Percentiles rank a stretch among this genome's conserved stretches.
These are phyloP conservation scores for Ptiloglossa arizonensis DNA, from an alignment of 1,140 invertebrate genomes.

Conservation along the genomic window DNA sequence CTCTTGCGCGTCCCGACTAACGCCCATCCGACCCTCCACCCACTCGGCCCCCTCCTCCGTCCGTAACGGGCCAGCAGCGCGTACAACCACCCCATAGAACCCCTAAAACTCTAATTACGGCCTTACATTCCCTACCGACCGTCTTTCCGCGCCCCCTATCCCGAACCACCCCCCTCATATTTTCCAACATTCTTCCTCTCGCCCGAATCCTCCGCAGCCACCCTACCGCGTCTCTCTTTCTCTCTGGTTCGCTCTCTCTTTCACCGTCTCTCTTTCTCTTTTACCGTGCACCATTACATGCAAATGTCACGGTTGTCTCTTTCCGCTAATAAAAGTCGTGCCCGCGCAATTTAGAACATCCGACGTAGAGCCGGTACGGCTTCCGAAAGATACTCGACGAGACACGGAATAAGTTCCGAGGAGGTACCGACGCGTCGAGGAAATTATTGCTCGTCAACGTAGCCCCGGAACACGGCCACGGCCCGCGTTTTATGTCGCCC, in stretches of 20 bases:
- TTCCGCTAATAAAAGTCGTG: conserved; percentile 77
- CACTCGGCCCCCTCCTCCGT: too few species aligned
- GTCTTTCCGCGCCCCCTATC: conserved; percentile 16
- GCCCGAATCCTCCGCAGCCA: conserved; percentile 56
- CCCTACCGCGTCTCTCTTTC: too few species aligned
- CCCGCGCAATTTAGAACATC: conserved; percentile 71
- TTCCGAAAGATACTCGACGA: conserved; percentile 61
- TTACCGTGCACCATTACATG: conserved; percentile 78
- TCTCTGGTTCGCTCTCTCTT: too few species aligned
- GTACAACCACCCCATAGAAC: conserved; percentile 70
- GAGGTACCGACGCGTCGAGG: conserved; percentile 19
- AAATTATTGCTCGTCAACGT: conserved; percentile 64
- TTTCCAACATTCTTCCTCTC: conserved; percentile 64
- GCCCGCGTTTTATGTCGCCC: conserved; percentile 24
- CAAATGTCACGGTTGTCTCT: conserved; percentile 79
- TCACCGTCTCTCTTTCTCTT: too few species aligned
- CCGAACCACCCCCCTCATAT: conserved; percentile 57
- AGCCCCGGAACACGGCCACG: neutral
- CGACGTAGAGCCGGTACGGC: conserved; percentile 56
- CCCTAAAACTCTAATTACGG: conserved; percentile 80
- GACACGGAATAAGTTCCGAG: conserved; percentile 34
- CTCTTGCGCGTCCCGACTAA: conserved; percentile 32
- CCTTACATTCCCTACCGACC: conserved; percentile 61
- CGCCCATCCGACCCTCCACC: neutral
- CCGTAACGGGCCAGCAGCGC: conserved; percentile 52